These are phyloP conservation scores for Gymnarchus niloticus DNA, from an alignment of 2,113 vertebrate species.

Conservation along the genomic window DNA sequence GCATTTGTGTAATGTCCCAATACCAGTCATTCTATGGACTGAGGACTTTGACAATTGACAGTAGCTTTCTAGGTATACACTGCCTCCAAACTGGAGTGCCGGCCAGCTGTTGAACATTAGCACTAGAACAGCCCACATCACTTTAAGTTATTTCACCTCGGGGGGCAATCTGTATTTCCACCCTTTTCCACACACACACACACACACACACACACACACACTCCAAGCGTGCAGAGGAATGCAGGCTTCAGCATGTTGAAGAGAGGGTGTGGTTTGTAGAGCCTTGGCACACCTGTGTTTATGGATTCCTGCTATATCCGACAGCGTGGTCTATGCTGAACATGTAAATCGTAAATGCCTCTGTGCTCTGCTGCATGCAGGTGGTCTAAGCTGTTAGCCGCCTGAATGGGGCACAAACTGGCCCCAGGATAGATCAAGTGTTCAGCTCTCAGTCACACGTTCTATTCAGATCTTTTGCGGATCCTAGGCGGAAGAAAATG, in stretches of 20 bases:
- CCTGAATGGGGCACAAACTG: not conserved
- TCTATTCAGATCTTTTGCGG: not conserved
- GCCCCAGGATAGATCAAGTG: not conserved
- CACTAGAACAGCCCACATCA: not conserved
- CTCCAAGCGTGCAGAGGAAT: slow-evolving; percentile 31
- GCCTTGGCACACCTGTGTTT: slow-evolving; percentile 23
- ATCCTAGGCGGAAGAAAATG: not conserved
- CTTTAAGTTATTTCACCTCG: not conserved
- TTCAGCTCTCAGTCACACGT: not conserved
- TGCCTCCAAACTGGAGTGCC: too few species aligned
- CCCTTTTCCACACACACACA: not conserved
- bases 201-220: not conserved
- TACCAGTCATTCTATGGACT: not conserved
- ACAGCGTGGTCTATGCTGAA: not conserved
- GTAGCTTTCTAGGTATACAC: not conserved
- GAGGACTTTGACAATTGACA: too few species aligned
- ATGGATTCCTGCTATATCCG: not conserved
- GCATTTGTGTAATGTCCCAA: not conserved
- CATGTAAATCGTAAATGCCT: not conserved
- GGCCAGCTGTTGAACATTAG: not conserved
- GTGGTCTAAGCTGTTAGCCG: not conserved
- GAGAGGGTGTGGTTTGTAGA: slow-evolving; percentile 36
- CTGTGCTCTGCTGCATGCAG: not conserved
- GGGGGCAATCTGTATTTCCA: not conserved
- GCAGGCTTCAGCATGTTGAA: slow-evolving; percentile 32